Base-by-base conservation (phyloP, 2,113 vertebrate species). In the Hirundichthys speculiger region DNA sequence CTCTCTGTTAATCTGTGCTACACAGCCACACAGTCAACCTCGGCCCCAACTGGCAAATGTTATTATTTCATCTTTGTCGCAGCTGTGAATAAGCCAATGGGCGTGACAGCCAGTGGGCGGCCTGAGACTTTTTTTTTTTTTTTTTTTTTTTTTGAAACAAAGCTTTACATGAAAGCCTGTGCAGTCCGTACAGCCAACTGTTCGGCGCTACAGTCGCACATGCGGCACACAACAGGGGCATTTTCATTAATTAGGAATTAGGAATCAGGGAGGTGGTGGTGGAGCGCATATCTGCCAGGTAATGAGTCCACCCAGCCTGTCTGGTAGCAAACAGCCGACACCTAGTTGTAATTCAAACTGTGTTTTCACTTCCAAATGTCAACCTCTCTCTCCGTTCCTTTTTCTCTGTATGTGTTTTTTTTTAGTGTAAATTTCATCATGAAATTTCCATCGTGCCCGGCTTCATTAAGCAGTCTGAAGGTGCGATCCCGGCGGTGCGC, bases 201-300 rank as follows among this genome's bases (percentile, higher is more conserved):
- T 69, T 79, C 42, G 3, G 18, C 11, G 57, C 50, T 18, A 3
- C 55, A 13, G 46, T 64, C 55, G 62, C 69, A 75, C 75, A 68
- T 21, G 56, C 41, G 59, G 24, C 20, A 42, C 64, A 79, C 69
- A 77, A 76, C 71, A 54, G 80, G 77, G 56, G 84, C 59, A 39
- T 69, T 86, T 86, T 78, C 72, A 90, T 91, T 85, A 82, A 89
- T 91, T 77, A 79, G 80, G 79, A 83, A 74, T 77, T 64, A 73
- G 64, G 49, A 60, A 57, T n/a, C n/a, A n/a, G n/a, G n/a, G n/a
- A n/a, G n/a, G n/a, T n/a, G 74, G n/a, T 43, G 67, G 69, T 19
- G 52, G 45, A 50, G 67, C 20, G 3, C 25, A 62, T 50, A 54
- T 73, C 70, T 73, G 86, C 82, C 77, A 80, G 68, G 60, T 74